Percentiles rank a stretch among this genome's conserved stretches.
Conservation (phyloP, 1,140 invertebrate genomes). For the Anoplolepis gracilipes region DNA sequence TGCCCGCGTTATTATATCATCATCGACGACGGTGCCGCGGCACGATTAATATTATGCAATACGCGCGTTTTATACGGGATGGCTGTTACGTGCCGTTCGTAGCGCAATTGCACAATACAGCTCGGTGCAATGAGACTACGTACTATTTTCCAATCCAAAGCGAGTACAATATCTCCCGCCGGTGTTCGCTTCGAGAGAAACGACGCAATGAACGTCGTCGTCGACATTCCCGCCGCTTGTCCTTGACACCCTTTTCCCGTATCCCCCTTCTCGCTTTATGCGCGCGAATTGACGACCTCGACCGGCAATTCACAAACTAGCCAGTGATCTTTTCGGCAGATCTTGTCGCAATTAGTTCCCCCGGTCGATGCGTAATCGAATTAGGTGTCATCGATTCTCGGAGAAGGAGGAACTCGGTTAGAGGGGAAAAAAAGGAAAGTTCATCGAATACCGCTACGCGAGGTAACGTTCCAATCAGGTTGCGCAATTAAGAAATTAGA, state of each 20-base stretch:
- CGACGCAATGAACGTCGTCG: background rate
- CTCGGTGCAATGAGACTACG: background rate
- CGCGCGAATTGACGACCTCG: slow-evolving; percentile 60
- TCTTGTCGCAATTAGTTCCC: slow-evolving; percentile 35
- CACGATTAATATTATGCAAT: slow-evolving; percentile 67
- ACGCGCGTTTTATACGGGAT: slow-evolving; percentile 41
- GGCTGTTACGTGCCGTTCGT: slow-evolving; percentile 48
- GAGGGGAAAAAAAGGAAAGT: slow-evolving; percentile 63
- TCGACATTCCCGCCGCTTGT: slow-evolving; percentile 65
- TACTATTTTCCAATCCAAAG: slow-evolving; percentile 71
- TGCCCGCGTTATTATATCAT: slow-evolving; percentile 77
- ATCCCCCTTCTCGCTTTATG: slow-evolving; percentile 28
- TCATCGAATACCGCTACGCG: slow-evolving; percentile 48
- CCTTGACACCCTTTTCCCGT: slow-evolving; percentile 81
- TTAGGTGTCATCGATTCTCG: background rate
- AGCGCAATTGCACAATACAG: slow-evolving; percentile 64
- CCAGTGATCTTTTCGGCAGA: slow-evolving; percentile 61
- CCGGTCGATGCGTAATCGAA: background rate
- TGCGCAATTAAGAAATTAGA: slow-evolving; percentile 70
- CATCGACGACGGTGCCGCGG: slow-evolving; percentile 78
- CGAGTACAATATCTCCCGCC: slow-evolving; percentile 43
- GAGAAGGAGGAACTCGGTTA: background rate
- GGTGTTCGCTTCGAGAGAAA: background rate
- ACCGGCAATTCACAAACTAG: slow-evolving; percentile 64
- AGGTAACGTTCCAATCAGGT: slow-evolving; percentile 4